Evolutionary conservation across 1,140 invertebrate genomes (phyloP).

Genomic region (Lucilia cuprina): DNA sequence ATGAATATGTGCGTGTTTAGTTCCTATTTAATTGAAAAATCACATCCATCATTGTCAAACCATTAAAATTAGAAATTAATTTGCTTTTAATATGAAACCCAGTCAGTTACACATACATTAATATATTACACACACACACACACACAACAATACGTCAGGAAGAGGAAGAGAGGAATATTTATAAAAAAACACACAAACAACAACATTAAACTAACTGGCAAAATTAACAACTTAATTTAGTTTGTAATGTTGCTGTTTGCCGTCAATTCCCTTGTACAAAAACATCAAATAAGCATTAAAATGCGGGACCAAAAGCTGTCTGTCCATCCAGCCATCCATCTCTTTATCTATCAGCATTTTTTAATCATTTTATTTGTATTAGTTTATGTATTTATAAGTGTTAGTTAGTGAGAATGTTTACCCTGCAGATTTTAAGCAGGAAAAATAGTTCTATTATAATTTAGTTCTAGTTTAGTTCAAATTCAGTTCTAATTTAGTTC

Average conservation of each 20-base stretch:
- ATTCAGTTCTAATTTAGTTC: too few relatives aligned
- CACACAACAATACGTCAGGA: not conserved
- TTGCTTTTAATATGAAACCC: conserved; percentile 38
- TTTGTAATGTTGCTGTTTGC: conserved; percentile 17
- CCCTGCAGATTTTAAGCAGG: too few relatives aligned
- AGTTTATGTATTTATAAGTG: not conserved
- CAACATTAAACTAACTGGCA: conserved; percentile 7
- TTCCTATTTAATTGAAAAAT: conserved; percentile 39
- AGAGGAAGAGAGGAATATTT: not conserved
- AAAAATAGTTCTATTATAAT: too few relatives aligned
- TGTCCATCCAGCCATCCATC: not conserved
- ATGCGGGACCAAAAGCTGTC: conserved; percentile 31
- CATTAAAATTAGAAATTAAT: conserved; percentile 41
- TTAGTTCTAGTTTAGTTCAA: too few relatives aligned
- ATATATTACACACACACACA: not conserved
- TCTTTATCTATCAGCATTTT: not conserved
- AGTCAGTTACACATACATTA: not conserved
- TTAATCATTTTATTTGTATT: not conserved
- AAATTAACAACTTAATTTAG: conserved; percentile 31
- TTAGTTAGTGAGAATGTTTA: too few relatives aligned
- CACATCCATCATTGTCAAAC: conserved; percentile 40
- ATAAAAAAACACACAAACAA: not conserved
- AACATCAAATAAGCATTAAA: conserved; percentile 20
- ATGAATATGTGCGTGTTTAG: conserved; percentile 28
- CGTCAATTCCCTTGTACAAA: conserved; percentile 7